Evolutionary conservation across 2,797 vertebrate species (phyloP), one percentile per base, ranked within the genome.

Genomic region (Liparis tanakae): DNA sequence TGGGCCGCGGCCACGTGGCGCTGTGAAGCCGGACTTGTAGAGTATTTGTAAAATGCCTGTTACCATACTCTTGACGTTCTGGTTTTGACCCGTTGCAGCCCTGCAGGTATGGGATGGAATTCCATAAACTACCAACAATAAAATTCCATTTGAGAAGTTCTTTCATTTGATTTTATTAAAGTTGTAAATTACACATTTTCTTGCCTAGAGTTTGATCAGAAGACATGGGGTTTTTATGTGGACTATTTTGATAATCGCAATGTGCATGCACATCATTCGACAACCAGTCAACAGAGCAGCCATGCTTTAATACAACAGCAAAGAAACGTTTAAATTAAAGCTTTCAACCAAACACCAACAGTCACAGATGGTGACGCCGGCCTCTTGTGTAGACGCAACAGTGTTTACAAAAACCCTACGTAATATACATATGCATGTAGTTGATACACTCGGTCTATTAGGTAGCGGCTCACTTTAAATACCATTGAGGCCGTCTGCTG

Each of bases 261-360:
- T 15, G 43, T 48, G 12, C 9, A 30, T 0, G 10, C 22, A 20
- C 4, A 20, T 37, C 17, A 46, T 68, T 10, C 14, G 33, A 46
- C 65, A 59, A 53, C 2, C 37, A 4, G 54, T 39, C 12, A 63
- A 78, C 74, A 66, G 85, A 80, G 74, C 84, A 84, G 78, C 70
- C 89, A 90, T 91, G 91, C 88, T 92, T 92, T 92, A 90, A 70
- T 76, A 89, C 85, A 81, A 88, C 81, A 78, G 70, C 84, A 77
- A 70, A 59, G n/a, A 70, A 51, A 70, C 34, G 33, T 76, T 66
- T 72, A 81, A 87, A 81, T 89, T 85, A 89, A 92, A 90, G 86
- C 84, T 87, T 79, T 76, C n/a, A 80, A 85, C 81, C 80, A 74
- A 80, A 80, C 58, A 41, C 30, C 3, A 64, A 61, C 33, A 41